Conservation (phyloP, 2,888 invertebrate species). For the Pristionchus japonicus region DNA sequence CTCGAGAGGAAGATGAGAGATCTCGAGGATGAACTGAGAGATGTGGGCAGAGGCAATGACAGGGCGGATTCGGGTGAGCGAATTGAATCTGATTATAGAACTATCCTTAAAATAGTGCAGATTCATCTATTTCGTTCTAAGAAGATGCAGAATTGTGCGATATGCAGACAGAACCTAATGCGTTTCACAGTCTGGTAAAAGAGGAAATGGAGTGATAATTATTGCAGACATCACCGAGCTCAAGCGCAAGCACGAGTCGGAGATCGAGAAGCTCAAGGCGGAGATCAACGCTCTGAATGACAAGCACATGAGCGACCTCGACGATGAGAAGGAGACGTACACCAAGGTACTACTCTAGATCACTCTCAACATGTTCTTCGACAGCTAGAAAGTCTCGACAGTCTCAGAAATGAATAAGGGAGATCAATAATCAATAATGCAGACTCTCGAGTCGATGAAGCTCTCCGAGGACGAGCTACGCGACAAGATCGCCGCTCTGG, state of each 20-base stretch:
- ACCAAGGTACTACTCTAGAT: constrained; percentile 53
- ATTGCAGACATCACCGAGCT: constrained; percentile 64
- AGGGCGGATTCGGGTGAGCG: constrained; percentile 55
- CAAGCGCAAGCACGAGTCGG: constrained; percentile 69
- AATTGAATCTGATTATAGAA: neutral
- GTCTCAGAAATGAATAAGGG: neutral
- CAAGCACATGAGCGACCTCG: constrained; percentile 71
- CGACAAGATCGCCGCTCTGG: constrained; percentile 66
- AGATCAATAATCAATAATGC: neutral
- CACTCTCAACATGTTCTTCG: neutral
- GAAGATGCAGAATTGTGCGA: neutral
- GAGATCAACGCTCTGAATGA: constrained; percentile 70
- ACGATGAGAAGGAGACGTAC: constrained; percentile 72
- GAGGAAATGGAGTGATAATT: too few species aligned
- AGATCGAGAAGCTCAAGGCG: constrained; percentile 70
- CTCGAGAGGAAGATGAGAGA: constrained; percentile 69
- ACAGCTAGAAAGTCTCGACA: neutral
- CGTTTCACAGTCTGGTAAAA: too few species aligned
- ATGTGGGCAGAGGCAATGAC: constrained; percentile 67
- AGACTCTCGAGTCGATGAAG: constrained; percentile 66
- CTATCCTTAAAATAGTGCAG: neutral
- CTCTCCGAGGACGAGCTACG: constrained; percentile 68
- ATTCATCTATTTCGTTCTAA: neutral
- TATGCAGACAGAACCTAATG: too few species aligned
- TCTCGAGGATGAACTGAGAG: constrained; percentile 70